Evolutionary conservation across 2,888 invertebrate species (phyloP).

Genomic region (Callimorpha dominula): DNA sequence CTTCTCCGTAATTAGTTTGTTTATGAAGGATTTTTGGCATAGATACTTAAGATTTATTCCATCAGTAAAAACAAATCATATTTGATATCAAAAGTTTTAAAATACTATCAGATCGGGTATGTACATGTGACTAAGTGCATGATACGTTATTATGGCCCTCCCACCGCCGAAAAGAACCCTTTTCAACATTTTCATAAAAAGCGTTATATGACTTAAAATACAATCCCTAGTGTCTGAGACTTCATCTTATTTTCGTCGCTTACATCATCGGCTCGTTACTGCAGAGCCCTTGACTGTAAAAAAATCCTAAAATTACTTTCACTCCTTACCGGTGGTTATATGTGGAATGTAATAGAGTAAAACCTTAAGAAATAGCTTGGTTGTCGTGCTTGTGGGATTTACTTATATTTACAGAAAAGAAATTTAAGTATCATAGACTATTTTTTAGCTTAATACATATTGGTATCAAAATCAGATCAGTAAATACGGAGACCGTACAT

Average conservation of each 20-base stretch:
- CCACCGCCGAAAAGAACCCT: background rate
- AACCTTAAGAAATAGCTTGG: background rate
- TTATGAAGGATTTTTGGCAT: background rate
- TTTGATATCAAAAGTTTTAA: background rate
- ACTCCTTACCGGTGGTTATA: background rate
- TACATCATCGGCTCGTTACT: background rate
- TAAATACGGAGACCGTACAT: no score
- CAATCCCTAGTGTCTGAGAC: no score
- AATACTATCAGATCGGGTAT: no score
- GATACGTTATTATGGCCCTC: no score
- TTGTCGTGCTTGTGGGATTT: background rate
- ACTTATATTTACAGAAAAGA: no score
- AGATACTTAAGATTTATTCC: no score
- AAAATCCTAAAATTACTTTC: background rate
- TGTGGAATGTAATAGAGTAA: background rate
- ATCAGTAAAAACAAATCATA: background rate
- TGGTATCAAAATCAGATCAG: no score
- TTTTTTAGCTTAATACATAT: no score
- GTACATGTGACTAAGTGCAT: no score
- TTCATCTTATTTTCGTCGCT: no score
- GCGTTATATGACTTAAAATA: background rate
- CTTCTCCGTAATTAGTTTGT: conserved; percentile 35
- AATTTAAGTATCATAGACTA: no score
- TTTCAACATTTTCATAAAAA: background rate
- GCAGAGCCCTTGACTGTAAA: background rate